These are phyloP conservation scores for Plumapathes pennacea DNA, from an alignment of 92 coral and sea anemone genomes.

Conservation along the genomic window DNA sequence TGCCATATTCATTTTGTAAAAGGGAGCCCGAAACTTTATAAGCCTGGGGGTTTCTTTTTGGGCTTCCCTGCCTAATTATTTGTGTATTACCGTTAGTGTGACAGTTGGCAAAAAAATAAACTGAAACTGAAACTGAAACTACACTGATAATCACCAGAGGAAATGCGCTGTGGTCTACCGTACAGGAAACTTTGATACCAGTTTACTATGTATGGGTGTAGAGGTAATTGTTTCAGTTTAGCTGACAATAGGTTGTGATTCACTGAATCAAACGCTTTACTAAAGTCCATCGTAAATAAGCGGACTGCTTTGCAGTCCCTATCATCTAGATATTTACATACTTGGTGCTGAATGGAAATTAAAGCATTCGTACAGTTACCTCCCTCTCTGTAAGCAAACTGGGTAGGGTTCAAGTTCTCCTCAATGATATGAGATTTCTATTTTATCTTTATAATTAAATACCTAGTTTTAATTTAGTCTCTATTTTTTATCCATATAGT, in stretches of 20 bases:
- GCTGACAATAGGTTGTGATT: slow-evolving; percentile 30
- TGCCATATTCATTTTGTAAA: too few relatives aligned
- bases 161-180: slow-evolving; percentile 27
- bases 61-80: too few relatives aligned
- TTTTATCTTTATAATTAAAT: too few relatives aligned
- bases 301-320: slow-evolving; percentile 24
- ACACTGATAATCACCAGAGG: slow-evolving; percentile 5
- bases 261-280: slow-evolving; percentile 50
- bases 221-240: slow-evolving; percentile 37
- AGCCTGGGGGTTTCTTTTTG: too few relatives aligned
- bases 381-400: slow-evolving; percentile 58
- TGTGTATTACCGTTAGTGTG: too few relatives aligned
- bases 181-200: slow-evolving; percentile 32
- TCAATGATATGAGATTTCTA: too few relatives aligned
- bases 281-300: slow-evolving; percentile 37
- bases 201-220: slow-evolving; percentile 31
- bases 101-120: too few relatives aligned
- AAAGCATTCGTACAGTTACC: slow-evolving; percentile 54
- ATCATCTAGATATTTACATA: slow-evolving; percentile 13
- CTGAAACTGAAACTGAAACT: too few relatives aligned
- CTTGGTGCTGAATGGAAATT: slow-evolving; percentile 24
- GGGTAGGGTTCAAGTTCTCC: slow-evolving; percentile 24
- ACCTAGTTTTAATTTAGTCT: too few relatives aligned
- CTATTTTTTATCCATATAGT: too few relatives aligned
- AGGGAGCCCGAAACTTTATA: too few relatives aligned